phyloP scores from a whole-genome alignment of 2,797 vertebrate species.

The Discoglossus pictus region DNA sequence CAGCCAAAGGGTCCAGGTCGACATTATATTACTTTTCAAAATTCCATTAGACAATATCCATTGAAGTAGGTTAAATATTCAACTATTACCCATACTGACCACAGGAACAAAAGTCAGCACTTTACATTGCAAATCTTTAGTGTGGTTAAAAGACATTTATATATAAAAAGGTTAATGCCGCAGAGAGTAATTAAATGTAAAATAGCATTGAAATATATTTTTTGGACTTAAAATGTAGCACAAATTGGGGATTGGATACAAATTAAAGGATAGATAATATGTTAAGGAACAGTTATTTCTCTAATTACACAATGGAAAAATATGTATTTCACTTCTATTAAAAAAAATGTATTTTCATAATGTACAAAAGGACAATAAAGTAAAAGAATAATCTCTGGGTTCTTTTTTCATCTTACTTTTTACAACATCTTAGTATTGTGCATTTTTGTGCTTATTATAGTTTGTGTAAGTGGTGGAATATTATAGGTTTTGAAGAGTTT shows the following conservation, averaged over 20 bases:
- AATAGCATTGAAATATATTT: not conserved
- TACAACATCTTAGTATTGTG: no score
- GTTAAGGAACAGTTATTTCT: no score
- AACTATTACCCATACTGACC: constrained; percentile 23
- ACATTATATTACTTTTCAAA: constrained; percentile 26
- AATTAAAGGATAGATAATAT: no score
- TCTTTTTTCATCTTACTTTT: no score
- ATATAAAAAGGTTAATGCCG: constrained; percentile 21
- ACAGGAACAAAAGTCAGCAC: not conserved
- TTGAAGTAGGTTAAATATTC: constrained; percentile 39
- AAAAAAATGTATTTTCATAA: no score
- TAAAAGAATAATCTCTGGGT: no score
- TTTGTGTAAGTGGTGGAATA: no score
- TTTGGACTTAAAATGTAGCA: not conserved
- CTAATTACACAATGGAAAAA: not conserved
- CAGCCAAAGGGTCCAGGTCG: constrained; percentile 19
- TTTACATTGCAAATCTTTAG: constrained; percentile 30
- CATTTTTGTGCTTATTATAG: no score
- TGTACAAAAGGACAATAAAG: no score
- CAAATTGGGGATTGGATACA: no score
- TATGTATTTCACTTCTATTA: no score
- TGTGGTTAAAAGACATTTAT: constrained; percentile 23
- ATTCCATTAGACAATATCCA: constrained; percentile 40
- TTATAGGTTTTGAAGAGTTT: no score
- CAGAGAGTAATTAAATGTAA: constrained; percentile 3